Base-by-base conservation (phyloP, 2,888 invertebrate genomes). In the Pseudolycoriella hygida region DNA sequence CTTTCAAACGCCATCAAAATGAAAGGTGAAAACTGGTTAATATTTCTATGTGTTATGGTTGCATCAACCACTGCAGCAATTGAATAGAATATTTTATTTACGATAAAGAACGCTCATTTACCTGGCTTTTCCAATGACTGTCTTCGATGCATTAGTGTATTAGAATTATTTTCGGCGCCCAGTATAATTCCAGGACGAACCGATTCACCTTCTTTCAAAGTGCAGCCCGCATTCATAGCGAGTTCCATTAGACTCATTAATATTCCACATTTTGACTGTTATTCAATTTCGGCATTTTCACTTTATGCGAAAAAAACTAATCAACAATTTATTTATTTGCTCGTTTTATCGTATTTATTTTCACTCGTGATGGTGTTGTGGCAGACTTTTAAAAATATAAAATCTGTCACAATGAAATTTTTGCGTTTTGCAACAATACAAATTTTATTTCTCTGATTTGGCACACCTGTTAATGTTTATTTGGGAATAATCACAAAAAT, bases 51-150 rank as follows among this genome's bases (percentile, higher is more conserved):
- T n/a, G n/a, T n/a, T n/a, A n/a, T n/a, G n/a, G 25, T 25, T 25
- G 25, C 25, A 25, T 6, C 8, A 25, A 25, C 5, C 8, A 6
- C 25, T 25, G 25, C 25, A 6, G 8, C 4, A 25, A 25, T n/a
- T 6, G 8, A 25, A 25, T 25, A 8, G 25, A 25, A 25, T 25
- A n/a, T n/a, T n/a, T n/a, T n/a, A n/a, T n/a, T n/a, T n/a, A n/a
- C 8, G 25, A 25, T 25, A 25, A 25, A 25, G 8, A 25, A 25
- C n/a, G n/a, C n/a, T n/a, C n/a, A 40, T 52, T 42, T 51, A 59
- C 59, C 59, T 59, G 57, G 57, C 55, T 57, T 57, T 55, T 60
- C 59, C 55, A 59, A 51, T 53, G 59, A 59, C 55, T 58, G 59
- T 55, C 59, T 56, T 52, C 59, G 59, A 57, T 56, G 58, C 60